phyloP scores from a whole-genome alignment of 2,797 vertebrate genomes.

The Catamblyrhynchus diadema region DNA sequence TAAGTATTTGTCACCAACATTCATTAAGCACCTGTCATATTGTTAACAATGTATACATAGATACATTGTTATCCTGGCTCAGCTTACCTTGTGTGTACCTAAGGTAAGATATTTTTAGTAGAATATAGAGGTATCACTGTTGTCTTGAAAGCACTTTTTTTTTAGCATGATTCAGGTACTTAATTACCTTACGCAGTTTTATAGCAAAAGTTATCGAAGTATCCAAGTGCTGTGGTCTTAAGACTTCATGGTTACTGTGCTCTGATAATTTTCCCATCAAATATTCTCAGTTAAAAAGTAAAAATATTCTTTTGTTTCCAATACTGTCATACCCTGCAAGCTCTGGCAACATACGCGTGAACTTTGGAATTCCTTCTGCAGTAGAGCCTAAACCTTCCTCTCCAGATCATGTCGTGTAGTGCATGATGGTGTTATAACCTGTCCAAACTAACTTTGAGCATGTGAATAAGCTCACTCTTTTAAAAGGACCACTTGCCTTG shows the following conservation, averaged over 20 bases:
- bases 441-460: background rate
- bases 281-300: background rate
- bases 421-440: background rate
- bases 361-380: background rate
- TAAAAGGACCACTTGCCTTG: background rate
- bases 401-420: background rate
- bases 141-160: background rate
- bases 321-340: background rate
- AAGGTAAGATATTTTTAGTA: background rate
- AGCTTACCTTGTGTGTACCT: background rate
- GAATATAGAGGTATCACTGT: background rate
- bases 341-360: accelerated
- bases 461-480: background rate
- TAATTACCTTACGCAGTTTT: background rate
- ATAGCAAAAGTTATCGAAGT: background rate
- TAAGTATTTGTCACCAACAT: background rate
- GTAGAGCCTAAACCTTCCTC: background rate
- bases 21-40: background rate
- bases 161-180: background rate
- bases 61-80: background rate
- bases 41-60: background rate
- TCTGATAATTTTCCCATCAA: background rate
- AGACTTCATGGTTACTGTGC: background rate
- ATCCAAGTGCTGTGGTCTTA: background rate
- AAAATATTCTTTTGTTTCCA: background rate